Percentiles rank a stretch among this genome's conserved stretches.
phyloP scores from a whole-genome alignment of 2,113 vertebrate genomes.

The Odontesthes bonariensis region DNA sequence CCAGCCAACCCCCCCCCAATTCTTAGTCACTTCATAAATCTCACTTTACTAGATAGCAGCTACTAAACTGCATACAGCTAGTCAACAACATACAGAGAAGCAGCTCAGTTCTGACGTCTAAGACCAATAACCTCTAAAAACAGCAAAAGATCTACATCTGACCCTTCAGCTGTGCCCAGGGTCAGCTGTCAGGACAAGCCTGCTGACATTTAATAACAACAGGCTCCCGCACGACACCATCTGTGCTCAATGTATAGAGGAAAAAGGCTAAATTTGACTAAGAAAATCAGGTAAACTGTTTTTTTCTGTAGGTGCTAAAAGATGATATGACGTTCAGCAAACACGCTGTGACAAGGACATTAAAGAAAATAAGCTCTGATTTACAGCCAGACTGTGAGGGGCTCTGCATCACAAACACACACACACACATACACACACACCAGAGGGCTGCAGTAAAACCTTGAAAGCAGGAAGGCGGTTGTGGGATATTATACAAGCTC shows the following conservation, averaged over 20 bases:
- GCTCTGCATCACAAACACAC: conserved; percentile 27
- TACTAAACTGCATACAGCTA: conserved; percentile 28
- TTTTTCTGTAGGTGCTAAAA: conserved; percentile 23
- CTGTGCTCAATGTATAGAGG: conserved; percentile 1
- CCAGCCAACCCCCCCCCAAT: background rate
- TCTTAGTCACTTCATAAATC: conserved; percentile 41
- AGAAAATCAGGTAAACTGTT: background rate
- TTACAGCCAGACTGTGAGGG: conserved; percentile 13
- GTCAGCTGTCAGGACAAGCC: conserved; percentile 37
- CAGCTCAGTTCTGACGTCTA: conserved; percentile 55
- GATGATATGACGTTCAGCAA: background rate
- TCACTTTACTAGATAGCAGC: conserved; percentile 42
- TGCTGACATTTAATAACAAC: conserved; percentile 30
- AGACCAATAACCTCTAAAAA: conserved; percentile 57
- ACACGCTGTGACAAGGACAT: background rate
- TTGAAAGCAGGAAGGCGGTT: conserved; percentile 40
- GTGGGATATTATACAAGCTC: conserved; percentile 51
- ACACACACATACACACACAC: background rate
- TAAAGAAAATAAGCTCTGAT: conserved; percentile 28
- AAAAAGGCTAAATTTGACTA: background rate
- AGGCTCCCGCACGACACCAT: conserved; percentile 1
- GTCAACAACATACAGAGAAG: conserved; percentile 15
- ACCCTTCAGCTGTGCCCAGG: conserved; percentile 25
- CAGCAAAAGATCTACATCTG: conserved; percentile 56
- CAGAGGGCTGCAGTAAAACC: conserved; percentile 44